phyloP scores from a whole-genome alignment of 2,113 vertebrate species.

The Aphyosemion australe region DNA sequence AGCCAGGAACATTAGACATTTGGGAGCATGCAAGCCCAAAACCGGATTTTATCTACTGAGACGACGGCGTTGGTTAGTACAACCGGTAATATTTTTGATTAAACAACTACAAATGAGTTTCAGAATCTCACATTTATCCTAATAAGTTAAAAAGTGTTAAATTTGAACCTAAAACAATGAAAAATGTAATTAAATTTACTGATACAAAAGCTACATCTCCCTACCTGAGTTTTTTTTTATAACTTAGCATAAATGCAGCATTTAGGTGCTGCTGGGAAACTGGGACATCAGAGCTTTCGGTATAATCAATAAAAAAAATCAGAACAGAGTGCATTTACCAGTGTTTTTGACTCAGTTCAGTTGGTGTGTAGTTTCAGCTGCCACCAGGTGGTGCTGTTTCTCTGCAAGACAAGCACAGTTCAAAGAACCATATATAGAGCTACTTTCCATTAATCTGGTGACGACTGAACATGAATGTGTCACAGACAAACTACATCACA shows the following conservation, averaged over 20 bases:
- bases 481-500: not conserved
- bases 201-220: not conserved
- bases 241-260: no score
- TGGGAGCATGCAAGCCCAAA: conserved; percentile 33
- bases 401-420: not conserved
- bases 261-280: not conserved
- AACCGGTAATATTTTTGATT: not conserved
- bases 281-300: not conserved
- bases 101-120: conserved; percentile 8
- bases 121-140: no score
- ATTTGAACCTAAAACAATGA: not conserved
- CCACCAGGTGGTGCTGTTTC: not conserved
- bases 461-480: not conserved
- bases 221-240: no score
- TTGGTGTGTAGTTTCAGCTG: not conserved
- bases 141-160: no score
- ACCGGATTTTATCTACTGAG: conserved; percentile 11
- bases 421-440: not conserved
- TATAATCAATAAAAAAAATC: no score
- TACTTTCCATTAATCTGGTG: no score
- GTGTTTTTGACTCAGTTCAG: no score
- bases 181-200: not conserved
- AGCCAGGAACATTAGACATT: conserved; percentile 53
- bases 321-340: no score
- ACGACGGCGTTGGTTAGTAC: conserved; percentile 17